Conservation (phyloP, 2,797 vertebrate species). For the Silurus lanzhouensis region DNA sequence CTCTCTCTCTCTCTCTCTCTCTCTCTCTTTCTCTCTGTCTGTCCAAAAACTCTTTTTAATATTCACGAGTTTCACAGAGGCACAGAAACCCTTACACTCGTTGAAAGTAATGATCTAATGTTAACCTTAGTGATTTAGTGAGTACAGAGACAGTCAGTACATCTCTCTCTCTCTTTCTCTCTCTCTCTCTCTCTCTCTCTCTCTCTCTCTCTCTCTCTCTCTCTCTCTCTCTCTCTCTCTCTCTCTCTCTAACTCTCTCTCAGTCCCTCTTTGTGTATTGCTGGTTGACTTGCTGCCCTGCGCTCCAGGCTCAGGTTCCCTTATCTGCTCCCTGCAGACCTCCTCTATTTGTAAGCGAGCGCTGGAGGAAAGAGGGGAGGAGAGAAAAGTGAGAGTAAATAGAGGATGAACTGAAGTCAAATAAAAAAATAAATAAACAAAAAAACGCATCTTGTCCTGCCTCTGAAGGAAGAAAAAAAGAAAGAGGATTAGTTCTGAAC, state of each 20-base stretch:
- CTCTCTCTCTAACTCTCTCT: not conserved
- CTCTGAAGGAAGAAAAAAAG: slow-evolving; percentile 62
- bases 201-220: slow-evolving; percentile 40
- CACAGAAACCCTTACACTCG: not conserved
- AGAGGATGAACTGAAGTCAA: slow-evolving; percentile 73
- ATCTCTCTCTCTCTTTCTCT: slow-evolving; percentile 25
- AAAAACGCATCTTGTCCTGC: slow-evolving; percentile 75
- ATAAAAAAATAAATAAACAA: slow-evolving; percentile 76
- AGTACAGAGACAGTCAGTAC: not conserved
- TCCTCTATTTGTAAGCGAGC: slow-evolving; percentile 77
- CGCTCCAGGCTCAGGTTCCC: slow-evolving; percentile 71
- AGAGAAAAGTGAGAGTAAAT: slow-evolving; percentile 61
- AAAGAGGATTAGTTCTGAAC: slow-evolving; percentile 80
- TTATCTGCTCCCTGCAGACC: slow-evolving; percentile 77
- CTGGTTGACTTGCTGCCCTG: slow-evolving; percentile 72
- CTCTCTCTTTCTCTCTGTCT: not conserved
- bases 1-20: too few species aligned
- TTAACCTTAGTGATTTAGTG: not conserved
- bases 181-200: slow-evolving; percentile 46
- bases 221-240: too few species aligned
- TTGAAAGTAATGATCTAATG: not conserved
- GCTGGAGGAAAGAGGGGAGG: slow-evolving; percentile 45
- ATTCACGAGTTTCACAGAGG: not conserved
- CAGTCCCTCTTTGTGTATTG: slow-evolving; percentile 41
- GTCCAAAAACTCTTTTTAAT: not conserved